Evolutionary conservation across 2,888 invertebrate species (phyloP).

Genomic region (Nymphalis urticae): DNA sequence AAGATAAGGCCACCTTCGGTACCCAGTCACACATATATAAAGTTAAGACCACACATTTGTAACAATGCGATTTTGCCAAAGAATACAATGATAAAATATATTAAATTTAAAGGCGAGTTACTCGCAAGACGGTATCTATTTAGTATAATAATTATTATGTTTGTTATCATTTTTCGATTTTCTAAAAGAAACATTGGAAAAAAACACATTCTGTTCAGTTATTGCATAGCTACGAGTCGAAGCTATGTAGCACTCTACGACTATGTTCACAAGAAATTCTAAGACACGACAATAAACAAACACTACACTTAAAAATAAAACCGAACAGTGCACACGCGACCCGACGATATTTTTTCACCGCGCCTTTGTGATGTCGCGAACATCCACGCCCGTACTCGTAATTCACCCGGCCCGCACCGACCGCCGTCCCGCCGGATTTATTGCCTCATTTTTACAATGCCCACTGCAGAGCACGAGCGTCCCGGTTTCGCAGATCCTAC

Average conservation of each 20-base stretch:
- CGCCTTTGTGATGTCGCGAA: slow-evolving; percentile 71
- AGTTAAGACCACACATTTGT: too few species aligned
- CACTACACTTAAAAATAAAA: slow-evolving; percentile 8
- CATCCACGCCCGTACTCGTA: slow-evolving; percentile 51
- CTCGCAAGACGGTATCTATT: too few species aligned
- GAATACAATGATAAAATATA: too few species aligned
- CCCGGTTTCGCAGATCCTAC: slow-evolving; percentile 10
- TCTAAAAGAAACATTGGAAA: too few species aligned
- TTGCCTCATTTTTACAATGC: slow-evolving; percentile 75
- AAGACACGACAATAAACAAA: slow-evolving; percentile 7
- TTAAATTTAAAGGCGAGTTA: too few species aligned
- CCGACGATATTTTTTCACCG: slow-evolving; percentile 67
- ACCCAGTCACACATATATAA: too few species aligned
- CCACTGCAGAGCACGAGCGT: slow-evolving; percentile 42
- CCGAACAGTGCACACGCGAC: slow-evolving; percentile 41
- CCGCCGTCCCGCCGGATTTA: slow-evolving; percentile 69
- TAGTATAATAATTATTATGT: too few species aligned
- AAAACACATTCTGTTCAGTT: neutral
- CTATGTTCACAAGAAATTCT: neutral
- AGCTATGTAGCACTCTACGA: slow-evolving; percentile 1
- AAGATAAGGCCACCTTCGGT: too few species aligned
- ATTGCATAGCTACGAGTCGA: neutral
- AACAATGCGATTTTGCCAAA: too few species aligned
- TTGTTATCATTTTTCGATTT: too few species aligned
- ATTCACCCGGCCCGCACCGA: slow-evolving; percentile 53